A percentile compares a stretch with the other conserved stretches of the same genome.
phyloP scores from a whole-genome alignment of 2,113 vertebrate genomes.

The Clarias batrachus region DNA sequence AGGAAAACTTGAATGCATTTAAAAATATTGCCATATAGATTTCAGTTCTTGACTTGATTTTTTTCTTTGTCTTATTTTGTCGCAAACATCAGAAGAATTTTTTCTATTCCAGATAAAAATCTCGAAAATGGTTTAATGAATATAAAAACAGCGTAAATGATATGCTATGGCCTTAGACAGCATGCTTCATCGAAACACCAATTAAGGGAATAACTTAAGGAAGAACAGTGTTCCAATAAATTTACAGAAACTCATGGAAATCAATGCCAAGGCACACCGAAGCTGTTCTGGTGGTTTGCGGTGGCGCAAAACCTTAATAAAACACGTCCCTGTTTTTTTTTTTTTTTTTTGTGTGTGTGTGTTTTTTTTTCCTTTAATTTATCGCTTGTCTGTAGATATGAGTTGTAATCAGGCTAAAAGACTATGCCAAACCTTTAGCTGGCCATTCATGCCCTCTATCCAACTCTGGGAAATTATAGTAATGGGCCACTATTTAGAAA shows the following conservation, averaged over 20 bases:
- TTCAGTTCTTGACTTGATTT: neutral
- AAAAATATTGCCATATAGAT: neutral
- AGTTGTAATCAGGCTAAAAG: slow-evolving; percentile 32
- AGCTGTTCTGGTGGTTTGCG: neutral
- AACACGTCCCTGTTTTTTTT: neutral
- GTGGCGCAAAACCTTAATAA: neutral
- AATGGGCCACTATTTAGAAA: slow-evolving; percentile 67
- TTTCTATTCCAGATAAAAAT: neutral
- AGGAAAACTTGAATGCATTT: neutral
- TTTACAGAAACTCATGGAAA: neutral
- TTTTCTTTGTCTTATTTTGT: neutral
- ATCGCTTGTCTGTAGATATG: neutral
- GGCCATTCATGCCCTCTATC: slow-evolving; percentile 58
- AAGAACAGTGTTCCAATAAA: neutral
- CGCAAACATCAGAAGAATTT: neutral
- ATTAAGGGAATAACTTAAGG: neutral
- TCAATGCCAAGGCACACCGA: neutral
- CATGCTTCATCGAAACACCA: neutral
- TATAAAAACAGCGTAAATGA: neutral
- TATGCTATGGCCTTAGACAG: neutral
- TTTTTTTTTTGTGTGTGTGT: no score
- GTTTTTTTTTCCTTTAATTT: neutral
- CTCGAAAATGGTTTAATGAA: neutral
- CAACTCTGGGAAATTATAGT: slow-evolving; percentile 60
- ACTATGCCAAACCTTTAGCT: slow-evolving; percentile 44